A percentile compares a stretch with the other conserved stretches of the same genome.
Conservation (phyloP, 1,140 invertebrate genomes). For the Nebria ingens region DNA sequence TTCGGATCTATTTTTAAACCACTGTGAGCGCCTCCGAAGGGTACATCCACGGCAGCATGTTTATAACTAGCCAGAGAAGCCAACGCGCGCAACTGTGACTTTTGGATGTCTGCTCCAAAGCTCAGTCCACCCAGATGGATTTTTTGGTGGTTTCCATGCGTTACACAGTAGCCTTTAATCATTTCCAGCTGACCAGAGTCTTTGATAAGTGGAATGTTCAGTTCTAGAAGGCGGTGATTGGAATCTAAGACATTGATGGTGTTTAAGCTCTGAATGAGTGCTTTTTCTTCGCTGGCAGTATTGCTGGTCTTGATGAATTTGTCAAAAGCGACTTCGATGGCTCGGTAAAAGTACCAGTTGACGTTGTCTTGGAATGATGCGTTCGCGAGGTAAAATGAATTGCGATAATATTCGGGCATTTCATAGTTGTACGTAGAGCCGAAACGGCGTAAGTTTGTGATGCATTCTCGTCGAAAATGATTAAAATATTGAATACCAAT, state of each 20-base stretch:
- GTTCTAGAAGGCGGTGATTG: conserved; percentile 60
- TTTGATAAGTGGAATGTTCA: conserved; percentile 68
- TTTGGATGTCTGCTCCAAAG: not conserved
- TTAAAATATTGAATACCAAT: not conserved
- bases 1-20: conserved; percentile 6
- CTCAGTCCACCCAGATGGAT: conserved; percentile 21
- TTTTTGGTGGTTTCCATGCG: conserved; percentile 66
- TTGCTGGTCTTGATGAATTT: conserved; percentile 51
- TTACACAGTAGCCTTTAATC: conserved; percentile 69
- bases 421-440: conserved; percentile 33
- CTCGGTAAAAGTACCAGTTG: conserved; percentile 60
- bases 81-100: no score
- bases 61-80: not conserved
- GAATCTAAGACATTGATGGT: conserved; percentile 64
- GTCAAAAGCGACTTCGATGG: conserved; percentile 51
- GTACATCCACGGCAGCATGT: not conserved
- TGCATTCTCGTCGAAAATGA: not conserved
- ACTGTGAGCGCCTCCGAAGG: not conserved
- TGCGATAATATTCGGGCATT: conserved; percentile 48
- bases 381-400: conserved; percentile 47
- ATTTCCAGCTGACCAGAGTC: conserved; percentile 70
- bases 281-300: conserved; percentile 45
- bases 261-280: conserved; percentile 49
- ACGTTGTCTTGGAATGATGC: conserved; percentile 62
- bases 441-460: conserved; percentile 47